These are phyloP conservation scores for Elegia similella DNA, from an alignment of 2,888 invertebrate species.

Conservation along the genomic window DNA sequence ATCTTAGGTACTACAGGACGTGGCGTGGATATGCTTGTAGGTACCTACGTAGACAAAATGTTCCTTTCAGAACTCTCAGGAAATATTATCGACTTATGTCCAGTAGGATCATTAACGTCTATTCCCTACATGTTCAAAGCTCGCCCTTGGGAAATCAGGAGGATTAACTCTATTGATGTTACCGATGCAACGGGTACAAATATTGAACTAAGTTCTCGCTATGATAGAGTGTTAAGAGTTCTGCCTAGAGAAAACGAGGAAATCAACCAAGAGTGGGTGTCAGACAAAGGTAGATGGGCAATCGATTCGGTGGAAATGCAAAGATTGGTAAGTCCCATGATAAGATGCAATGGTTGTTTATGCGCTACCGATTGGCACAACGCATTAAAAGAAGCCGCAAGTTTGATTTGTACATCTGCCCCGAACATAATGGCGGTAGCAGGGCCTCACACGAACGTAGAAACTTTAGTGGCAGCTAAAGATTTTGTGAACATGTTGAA, in stretches of 20 bases:
- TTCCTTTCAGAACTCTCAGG: slow-evolving; percentile 98
- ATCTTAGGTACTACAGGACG: slow-evolving; percentile 96
- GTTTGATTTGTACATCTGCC: slow-evolving; percentile 82
- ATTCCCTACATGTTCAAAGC: slow-evolving; percentile 98
- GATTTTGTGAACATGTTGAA: slow-evolving; percentile 64
- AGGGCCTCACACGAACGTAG: slow-evolving; percentile 63
- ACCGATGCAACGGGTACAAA: slow-evolving; percentile 74
- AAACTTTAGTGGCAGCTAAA: slow-evolving; percentile 66
- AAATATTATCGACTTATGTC: slow-evolving; percentile 98
- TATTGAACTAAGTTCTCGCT: slow-evolving; percentile 57
- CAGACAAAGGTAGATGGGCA: slow-evolving; percentile 97
- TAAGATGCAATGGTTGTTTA: slow-evolving; percentile 87
- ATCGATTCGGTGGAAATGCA: slow-evolving; percentile 98
- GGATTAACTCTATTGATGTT: slow-evolving; percentile 78
- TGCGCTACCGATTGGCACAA: slow-evolving; percentile 95
- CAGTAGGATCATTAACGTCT: slow-evolving; percentile 98
- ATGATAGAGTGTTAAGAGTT: slow-evolving; percentile 58
- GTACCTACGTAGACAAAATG: slow-evolving; percentile 98
- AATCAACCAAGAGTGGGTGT: slow-evolving; percentile 98
- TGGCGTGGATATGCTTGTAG: slow-evolving; percentile 97
- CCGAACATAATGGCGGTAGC: slow-evolving; percentile 75
- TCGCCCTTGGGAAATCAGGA: slow-evolving; percentile 97
- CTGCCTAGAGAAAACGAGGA: slow-evolving; percentile 68
- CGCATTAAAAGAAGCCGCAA: slow-evolving; percentile 87
- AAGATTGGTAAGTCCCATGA: slow-evolving; percentile 95